Conservation (phyloP, 2,113 vertebrate genomes). For the Phalacrocorax aristotelis region DNA sequence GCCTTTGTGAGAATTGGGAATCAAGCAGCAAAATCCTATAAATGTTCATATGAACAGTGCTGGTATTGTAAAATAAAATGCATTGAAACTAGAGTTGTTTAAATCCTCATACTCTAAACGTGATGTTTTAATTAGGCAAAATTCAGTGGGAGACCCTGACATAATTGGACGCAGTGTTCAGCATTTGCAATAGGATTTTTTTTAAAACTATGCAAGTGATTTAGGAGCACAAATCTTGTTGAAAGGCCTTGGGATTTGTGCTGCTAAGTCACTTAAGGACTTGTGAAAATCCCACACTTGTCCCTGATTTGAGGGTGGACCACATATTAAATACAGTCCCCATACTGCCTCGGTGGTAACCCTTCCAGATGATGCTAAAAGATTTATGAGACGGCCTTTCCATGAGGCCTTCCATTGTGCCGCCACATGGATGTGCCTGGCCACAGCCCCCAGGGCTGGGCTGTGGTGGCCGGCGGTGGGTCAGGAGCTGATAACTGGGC, state of each 20-base stretch:
- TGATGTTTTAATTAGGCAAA: background rate
- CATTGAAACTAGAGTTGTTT: background rate
- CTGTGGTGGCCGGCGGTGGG: background rate
- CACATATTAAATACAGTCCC: conserved; percentile 25
- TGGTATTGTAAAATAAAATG: background rate
- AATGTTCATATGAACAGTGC: background rate
- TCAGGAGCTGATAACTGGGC: background rate
- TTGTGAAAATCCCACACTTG: conserved; percentile 54
- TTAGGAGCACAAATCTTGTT: conserved; percentile 36
- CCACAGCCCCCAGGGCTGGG: background rate
- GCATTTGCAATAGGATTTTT: background rate
- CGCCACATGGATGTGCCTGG: background rate
- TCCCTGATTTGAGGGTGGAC: conserved; percentile 38
- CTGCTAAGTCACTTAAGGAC: conserved; percentile 59
- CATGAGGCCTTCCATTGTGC: background rate
- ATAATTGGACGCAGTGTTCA: background rate
- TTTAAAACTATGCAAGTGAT: background rate
- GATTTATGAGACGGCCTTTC: background rate
- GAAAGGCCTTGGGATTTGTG: conserved; percentile 12
- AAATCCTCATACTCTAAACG: background rate
- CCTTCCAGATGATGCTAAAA: conserved; percentile 26
- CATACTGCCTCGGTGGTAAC: background rate
- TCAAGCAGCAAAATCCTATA: background rate
- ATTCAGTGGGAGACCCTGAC: background rate
- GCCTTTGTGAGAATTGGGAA: background rate